Evolutionary conservation across 2,113 vertebrate genomes (phyloP), one percentile per base, ranked within the genome.

Genomic region (Onychostruthus taczanowskii): DNA sequence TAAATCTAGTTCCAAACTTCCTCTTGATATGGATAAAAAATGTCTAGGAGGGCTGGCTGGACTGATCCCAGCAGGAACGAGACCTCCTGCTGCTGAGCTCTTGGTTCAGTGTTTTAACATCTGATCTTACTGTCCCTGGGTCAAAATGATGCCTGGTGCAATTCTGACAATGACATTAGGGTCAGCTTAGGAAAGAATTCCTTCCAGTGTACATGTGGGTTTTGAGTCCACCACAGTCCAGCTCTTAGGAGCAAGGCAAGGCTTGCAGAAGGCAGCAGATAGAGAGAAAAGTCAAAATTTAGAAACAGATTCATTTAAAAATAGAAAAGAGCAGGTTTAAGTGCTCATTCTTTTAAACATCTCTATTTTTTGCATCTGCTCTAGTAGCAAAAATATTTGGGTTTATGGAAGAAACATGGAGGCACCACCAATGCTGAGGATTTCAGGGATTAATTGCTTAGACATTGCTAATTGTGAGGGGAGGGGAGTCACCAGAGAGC

Each of bases 61-160:
- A 13, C 50, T 83, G 58, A 59, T 52, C 76, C 79, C 80, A 93
- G 75, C 88, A 94, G 96, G 81, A 94, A 30, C 11, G 46, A 41
- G 61, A 24, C 89, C 95, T 93, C 97, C 96, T 95, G 92, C 63
- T 84, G 95, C 41, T 46, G 62, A 70, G 35, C 78, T 37, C 72
- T 77, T 79, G 79, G 73, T 93, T 96, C 90, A 93, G 66, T 62
- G 89, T 58, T 96, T 72, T 35, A 86, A 67, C 95, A 92, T 93
- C 87, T 55, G 84, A 87, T 87, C 87, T 75, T n/a, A n/a, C 63
- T 26, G 21, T 85, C 87, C 84, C 72, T 74, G 87, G 55, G 82
- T 85, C 84, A 88, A 23, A 76, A 26, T 2, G 21, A 46, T 46
- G 58, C 66, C 62, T 69, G 74, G 7, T 83, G 78, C 67, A 59